Percentiles rank a stretch among this genome's conserved stretches.
phyloP scores from a whole-genome alignment of 2,888 invertebrate species.

The Craniophora ligustri region DNA sequence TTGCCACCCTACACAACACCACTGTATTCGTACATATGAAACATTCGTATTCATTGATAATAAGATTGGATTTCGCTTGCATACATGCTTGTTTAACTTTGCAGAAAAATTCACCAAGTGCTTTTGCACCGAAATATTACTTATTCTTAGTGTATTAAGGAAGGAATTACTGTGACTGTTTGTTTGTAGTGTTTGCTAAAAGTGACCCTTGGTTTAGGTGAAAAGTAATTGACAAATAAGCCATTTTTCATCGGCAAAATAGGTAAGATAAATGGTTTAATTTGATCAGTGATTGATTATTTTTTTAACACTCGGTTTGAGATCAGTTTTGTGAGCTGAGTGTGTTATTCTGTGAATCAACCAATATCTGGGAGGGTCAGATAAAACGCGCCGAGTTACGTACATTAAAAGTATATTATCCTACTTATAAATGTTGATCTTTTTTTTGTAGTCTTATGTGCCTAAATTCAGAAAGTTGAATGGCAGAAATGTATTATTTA shows the following conservation, averaged over 20 bases:
- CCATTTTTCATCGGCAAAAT: constrained; percentile 56
- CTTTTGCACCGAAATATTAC: constrained; percentile 31
- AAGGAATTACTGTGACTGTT: constrained; percentile 16
- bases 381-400: too few species aligned
- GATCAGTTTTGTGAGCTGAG: constrained; percentile 14
- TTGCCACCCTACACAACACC: constrained; percentile 72
- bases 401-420: background rate
- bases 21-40: constrained; percentile 14
- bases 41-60: constrained; percentile 9
- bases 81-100: constrained; percentile 2
- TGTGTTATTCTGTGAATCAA: constrained; percentile 27
- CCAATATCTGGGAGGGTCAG: constrained; percentile 24
- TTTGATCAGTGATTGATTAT: constrained; percentile 60
- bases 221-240: constrained; percentile 65
- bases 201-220: constrained; percentile 52
- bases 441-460: too few species aligned
- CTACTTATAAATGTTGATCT: too few species aligned
- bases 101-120: constrained; percentile 13
- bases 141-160: constrained; percentile 28
- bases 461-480: too few species aligned
- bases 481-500: too few species aligned
- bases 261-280: constrained; percentile 50
- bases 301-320: constrained; percentile 47
- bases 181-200: constrained; percentile 12
- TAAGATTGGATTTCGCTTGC: constrained; percentile 34